Evolutionary conservation across 2,113 vertebrate genomes (phyloP), one percentile per base, ranked within the genome.

Genomic region (Empidonax alnorum): DNA sequence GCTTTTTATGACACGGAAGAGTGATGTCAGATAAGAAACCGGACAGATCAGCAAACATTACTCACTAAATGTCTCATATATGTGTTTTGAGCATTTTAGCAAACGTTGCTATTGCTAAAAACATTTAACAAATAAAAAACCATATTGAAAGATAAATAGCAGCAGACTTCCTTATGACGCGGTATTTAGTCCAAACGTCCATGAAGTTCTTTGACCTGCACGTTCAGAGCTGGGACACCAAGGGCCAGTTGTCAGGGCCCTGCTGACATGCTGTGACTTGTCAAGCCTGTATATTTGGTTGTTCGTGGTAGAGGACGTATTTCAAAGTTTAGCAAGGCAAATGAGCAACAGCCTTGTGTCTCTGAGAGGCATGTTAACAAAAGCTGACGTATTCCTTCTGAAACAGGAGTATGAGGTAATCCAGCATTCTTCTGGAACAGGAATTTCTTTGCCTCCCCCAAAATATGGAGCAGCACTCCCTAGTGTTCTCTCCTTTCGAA

Each of bases 31-130:
- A 90, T 88, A 78, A 79, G 87, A 72, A 96, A 78, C 59, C 76
- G 44, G 74, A 84, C 59, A 94, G 69, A 95, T 49, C 76, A 90
- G 84, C 84, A 96, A 76, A 68, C 44, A 75, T 89, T 80, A 87
- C 69, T 84, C 93, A 74, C 86, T 94, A 58, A 81, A 93, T 81
- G 52, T 87, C 71, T 95, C 82, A 47, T 67, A 28, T 0, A 2
- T 87, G 35, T 67, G 31, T 90, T 96, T 89, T 84, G 87, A 90
- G 81, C 37, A 42, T 95, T 94, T 94, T 85, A 86, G 77, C 66
- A 84, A 55, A 61, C 94, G 91, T 78, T 95, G 66, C 67, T 94
- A 72, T 94, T 41, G 35, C 80, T 83, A 79, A 77, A 95, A 96
- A n/a, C 27, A 90, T 58, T 84, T 83, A 77, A 82, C 75, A 91